Base-by-base conservation (phyloP, 92 coral and sea anemone genomes). In the Zoanthus sansibaricus region DNA sequence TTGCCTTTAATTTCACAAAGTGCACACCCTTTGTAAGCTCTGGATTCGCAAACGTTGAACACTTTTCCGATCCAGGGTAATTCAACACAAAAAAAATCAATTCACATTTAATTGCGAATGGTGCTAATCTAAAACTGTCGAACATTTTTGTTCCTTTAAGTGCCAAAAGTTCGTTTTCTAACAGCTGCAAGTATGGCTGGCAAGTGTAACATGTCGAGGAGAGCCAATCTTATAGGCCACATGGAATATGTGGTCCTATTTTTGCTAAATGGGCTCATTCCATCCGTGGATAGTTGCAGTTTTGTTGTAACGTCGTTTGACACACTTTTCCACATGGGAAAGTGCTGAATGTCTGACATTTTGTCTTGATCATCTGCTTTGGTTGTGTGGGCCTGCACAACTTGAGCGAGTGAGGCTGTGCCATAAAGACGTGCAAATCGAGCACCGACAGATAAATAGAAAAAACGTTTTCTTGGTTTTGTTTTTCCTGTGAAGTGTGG, bases 381-480 rank as follows among this genome's bases (percentile, higher is more conserved):
- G 42, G 1, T 17, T 76, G 82, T 11, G 14, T 16, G 30, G 49
- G 86, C 20, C 67, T 90, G 83, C n/a, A 86, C 42, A 42, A 86
- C 89, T 79, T 89, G 92, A 14, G 92, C 90, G 5, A 79, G 66
- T 4, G 83, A 52, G 72, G 79, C 92, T 3, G 92, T 78, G 16
- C 87, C 87, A 72, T 86, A 79, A 30, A 72, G n/a, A 6, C 68
- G 20, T 0, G 78, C 87, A 31, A 90, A 86, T 9, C 84, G 17
- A 3, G 79, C 78, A 5, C 89, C 87, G 15, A 79, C 58, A 0
- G 74, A 87, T 20, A 90, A 61, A 61, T 86, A 79, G 1, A 86
- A 9, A 13, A 86, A 90, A 49, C 68, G 72, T 59, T 86, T 86
- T 9, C 83, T 33, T 6, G 89, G 72, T 25, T 68, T 67, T 31